Evolutionary conservation across 2,888 invertebrate genomes (phyloP).

Genomic region (Digitonthophagus gazella): DNA sequence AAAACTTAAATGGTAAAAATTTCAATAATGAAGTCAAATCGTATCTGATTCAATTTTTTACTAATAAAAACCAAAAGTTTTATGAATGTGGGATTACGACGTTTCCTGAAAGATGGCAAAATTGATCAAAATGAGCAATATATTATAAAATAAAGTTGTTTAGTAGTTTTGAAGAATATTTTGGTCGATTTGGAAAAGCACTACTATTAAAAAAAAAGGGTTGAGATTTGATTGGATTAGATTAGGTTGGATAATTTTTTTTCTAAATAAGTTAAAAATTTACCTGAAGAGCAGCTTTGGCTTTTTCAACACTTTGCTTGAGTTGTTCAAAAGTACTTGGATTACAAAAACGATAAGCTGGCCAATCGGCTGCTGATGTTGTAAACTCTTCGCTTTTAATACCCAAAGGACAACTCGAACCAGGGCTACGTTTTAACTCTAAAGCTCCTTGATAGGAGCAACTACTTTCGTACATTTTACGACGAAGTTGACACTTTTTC

Average conservation of each 20-base stretch:
- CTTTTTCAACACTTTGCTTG: slow-evolving; percentile 88
- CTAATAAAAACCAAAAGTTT: no score
- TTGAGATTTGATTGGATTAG: not conserved
- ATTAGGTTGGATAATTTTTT: not conserved
- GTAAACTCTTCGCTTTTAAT: slow-evolving; percentile 52
- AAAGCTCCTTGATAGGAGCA: slow-evolving; percentile 76
- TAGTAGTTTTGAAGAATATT: no score
- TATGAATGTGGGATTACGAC: no score
- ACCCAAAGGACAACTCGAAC: slow-evolving; percentile 42
- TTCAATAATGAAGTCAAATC: no score
- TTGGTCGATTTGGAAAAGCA: no score
- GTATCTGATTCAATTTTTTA: no score
- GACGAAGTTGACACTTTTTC: slow-evolving; percentile 47
- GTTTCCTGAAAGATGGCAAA: no score
- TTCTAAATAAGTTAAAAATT: no score
- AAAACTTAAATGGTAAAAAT: no score
- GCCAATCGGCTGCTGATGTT: slow-evolving; percentile 67
- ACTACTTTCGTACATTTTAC: slow-evolving; percentile 87
- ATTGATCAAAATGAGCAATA: no score
- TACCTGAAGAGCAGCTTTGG: slow-evolving; percentile 79
- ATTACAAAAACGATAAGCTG: slow-evolving; percentile 72
- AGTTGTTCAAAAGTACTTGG: slow-evolving; percentile 87
- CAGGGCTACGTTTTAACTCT: slow-evolving; percentile 48
- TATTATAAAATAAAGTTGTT: no score
- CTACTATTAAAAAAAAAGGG: no score